These are phyloP conservation scores for Perodicticus potto DNA, from an alignment of 2,797 vertebrate genomes.

Conservation along the genomic window DNA sequence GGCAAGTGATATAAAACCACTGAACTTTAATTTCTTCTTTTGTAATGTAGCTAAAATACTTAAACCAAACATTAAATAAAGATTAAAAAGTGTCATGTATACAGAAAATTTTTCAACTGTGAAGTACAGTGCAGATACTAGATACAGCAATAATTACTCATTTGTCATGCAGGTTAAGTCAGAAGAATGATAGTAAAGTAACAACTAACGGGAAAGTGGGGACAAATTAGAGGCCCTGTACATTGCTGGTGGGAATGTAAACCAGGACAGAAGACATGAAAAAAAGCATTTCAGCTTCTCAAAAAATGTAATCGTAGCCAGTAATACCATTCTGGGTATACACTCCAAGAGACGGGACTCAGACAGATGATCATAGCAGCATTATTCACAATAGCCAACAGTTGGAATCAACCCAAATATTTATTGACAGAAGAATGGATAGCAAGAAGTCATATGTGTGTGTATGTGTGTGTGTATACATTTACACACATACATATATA, in stretches of 20 bases:
- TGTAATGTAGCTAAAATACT: conserved; percentile 20
- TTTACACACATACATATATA: background rate
- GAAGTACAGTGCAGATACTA: background rate
- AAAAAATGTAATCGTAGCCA: background rate
- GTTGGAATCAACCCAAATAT: background rate
- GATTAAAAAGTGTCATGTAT: background rate
- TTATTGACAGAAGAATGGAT: background rate
- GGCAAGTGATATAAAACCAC: conserved; percentile 1
- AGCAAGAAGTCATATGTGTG: background rate
- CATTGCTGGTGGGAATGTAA: background rate
- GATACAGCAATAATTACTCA: background rate
- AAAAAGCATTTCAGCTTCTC: background rate
- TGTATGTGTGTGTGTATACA: background rate
- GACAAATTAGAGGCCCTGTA: background rate
- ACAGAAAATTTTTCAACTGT: conserved; percentile 4
- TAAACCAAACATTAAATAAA: conserved; percentile 40
- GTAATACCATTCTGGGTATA: background rate
- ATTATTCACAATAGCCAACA: background rate
- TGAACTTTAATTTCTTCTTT: conserved; percentile 27
- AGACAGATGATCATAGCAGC: background rate
- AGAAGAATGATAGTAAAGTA: background rate
- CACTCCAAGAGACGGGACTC: background rate
- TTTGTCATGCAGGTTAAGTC: background rate
- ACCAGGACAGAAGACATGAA: background rate
- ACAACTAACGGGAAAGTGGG: background rate